A percentile compares a stretch with the other conserved stretches of the same genome.
phyloP scores from a whole-genome alignment of 2,797 vertebrate species.

The Brachyalestes nurse region DNA sequence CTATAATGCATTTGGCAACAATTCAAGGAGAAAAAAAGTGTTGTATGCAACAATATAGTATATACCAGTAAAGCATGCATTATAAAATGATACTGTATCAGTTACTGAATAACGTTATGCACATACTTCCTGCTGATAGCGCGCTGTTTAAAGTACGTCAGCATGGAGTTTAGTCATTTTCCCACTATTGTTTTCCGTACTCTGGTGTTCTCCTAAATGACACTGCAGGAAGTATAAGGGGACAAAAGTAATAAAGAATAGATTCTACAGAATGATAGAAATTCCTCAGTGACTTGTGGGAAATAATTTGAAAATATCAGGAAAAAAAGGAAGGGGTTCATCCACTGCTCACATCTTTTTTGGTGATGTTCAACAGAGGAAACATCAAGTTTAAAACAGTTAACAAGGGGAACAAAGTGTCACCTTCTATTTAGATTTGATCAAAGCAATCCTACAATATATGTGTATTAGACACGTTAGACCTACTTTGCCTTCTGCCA shows the following conservation, averaged over 20 bases:
- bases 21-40: too few relatives aligned
- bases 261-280: slow-evolving; percentile 36
- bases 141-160: neutral
- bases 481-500: too few relatives aligned
- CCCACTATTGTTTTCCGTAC: slow-evolving; percentile 1
- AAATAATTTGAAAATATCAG: slow-evolving; percentile 43
- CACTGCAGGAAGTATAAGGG: slow-evolving; percentile 19
- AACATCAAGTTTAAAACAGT: slow-evolving; percentile 3
- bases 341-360: slow-evolving; percentile 33
- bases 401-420: neutral
- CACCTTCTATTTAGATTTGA: neutral
- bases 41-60: too few relatives aligned
- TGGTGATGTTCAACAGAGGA: slow-evolving; percentile 28
- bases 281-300: slow-evolving; percentile 39
- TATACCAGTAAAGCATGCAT: too few relatives aligned
- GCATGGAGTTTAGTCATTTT: neutral
- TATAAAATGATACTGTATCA: neutral
- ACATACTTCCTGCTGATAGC: neutral
- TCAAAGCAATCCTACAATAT: neutral
- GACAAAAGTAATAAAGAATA: slow-evolving; percentile 18
- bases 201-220: neutral
- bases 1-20: too few relatives aligned
- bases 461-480: too few relatives aligned
- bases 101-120: neutral
- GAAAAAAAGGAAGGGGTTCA: slow-evolving; percentile 25